phyloP scores from a whole-genome alignment of 2,888 invertebrate genomes.

The Ectemnius cavifrons region DNA sequence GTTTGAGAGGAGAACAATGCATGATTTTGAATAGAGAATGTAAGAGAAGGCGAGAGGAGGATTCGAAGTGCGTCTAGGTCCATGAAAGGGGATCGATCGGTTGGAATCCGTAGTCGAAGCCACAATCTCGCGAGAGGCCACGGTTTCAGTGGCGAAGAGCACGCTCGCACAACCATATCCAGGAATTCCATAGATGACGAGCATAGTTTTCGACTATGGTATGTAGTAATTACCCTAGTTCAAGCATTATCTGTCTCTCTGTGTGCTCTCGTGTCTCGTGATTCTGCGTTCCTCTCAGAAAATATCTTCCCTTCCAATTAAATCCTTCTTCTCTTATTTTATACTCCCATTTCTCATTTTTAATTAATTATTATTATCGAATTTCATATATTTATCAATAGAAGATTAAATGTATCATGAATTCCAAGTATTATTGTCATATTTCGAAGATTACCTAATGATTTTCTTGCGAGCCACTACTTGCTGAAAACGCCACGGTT shows the following conservation, averaged over 20 bases:
- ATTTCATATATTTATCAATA: no score
- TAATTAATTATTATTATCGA: no score
- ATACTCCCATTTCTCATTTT: no score
- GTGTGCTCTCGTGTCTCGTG: constrained; percentile 26
- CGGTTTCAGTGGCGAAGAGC: constrained; percentile 46
- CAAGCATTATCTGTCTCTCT: constrained; percentile 16
- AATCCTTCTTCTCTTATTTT: no score
- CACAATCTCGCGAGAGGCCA: constrained; percentile 57
- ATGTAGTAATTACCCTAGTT: constrained; percentile 64
- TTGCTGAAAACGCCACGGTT: no score
- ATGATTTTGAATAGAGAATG: no score
- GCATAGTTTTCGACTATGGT: constrained; percentile 58
- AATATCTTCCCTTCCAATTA: no score
- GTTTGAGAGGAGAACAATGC: no score
- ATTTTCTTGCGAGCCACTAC: no score
- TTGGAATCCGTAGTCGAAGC: constrained; percentile 46
- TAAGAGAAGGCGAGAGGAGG: constrained; percentile 21
- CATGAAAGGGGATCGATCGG: constrained; percentile 44
- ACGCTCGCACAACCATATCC: constrained; percentile 31
- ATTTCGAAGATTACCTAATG: no score
- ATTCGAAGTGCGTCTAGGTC: not conserved
- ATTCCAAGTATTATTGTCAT: no score
- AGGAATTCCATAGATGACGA: constrained; percentile 54
- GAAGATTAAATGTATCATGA: no score
- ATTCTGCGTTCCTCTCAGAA: constrained; percentile 3